A percentile compares a stretch with the other conserved stretches of the same genome.
These are phyloP conservation scores for Sminthurinus aureus DNA, from an alignment of 2,888 invertebrate genomes.

Conservation along the genomic window DNA sequence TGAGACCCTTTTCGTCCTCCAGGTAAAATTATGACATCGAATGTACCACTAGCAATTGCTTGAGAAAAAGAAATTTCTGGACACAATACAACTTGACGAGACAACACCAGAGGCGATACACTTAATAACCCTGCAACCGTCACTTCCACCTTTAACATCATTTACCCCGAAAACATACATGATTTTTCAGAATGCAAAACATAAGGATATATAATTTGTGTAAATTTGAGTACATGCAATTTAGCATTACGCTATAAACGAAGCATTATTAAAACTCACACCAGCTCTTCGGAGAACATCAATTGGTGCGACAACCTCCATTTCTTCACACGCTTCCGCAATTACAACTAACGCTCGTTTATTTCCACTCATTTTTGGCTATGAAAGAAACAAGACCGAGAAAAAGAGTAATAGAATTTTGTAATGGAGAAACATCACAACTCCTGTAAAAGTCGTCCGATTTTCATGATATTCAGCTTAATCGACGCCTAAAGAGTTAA, in stretches of 20 bases:
- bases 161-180: background rate
- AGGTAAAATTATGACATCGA: conserved; percentile 84
- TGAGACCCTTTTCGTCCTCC: conserved; percentile 92
- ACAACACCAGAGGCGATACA: conserved; percentile 75
- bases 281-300: conserved; percentile 90
- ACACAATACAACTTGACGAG: conserved; percentile 79
- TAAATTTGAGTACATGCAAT: background rate
- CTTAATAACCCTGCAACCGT: conserved; percentile 83
- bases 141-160: conserved; percentile 72
- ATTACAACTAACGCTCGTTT: conserved; percentile 81
- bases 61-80: conserved; percentile 79
- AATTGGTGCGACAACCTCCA: conserved; percentile 89
- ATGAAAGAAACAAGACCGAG: too few relatives aligned
- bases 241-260: background rate
- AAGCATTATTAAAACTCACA: conserved; percentile 72
- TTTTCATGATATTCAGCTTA: too few relatives aligned
- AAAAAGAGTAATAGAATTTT: too few relatives aligned
- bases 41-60: conserved; percentile 68
- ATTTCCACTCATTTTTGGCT: conserved; percentile 19
- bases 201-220: too few relatives aligned
- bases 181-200: conserved; percentile 25
- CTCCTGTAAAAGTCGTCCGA: too few relatives aligned
- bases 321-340: conserved; percentile 93
- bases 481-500: too few relatives aligned
- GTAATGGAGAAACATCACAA: too few relatives aligned